Evolutionary conservation across 2,888 invertebrate species (phyloP).

Genomic region (Scrobipalpa atriplicella): DNA sequence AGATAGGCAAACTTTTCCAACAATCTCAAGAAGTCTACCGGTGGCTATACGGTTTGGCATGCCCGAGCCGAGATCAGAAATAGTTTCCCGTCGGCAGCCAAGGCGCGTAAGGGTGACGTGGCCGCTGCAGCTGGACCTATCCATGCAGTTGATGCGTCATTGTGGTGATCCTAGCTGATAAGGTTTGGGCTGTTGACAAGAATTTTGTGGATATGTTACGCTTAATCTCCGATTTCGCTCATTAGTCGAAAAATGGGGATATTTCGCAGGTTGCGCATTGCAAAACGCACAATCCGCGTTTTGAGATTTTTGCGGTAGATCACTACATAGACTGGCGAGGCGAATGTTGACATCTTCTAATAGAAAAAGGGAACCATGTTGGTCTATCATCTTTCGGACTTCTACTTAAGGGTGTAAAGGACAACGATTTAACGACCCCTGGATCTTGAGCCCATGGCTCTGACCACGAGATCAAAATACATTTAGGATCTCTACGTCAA

Average conservation of each 20-base stretch:
- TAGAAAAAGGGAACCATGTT: no score
- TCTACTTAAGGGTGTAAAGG: no score
- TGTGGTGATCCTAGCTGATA: conserved; percentile 1
- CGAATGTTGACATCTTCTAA: no score
- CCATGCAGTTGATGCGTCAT: conserved; percentile 37
- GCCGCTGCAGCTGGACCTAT: conserved; percentile 52
- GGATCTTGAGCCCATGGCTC: no score
- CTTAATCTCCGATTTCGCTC: not conserved
- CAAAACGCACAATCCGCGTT: no score
- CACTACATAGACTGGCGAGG: no score
- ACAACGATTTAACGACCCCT: no score
- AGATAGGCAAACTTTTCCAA: conserved; percentile 18
- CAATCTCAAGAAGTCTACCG: conserved; percentile 39
- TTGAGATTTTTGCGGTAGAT: no score
- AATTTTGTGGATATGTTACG: not conserved
- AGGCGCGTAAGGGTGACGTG: conserved; percentile 58
- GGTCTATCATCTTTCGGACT: no score
- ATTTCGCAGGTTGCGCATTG: no score
- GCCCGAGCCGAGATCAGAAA: conserved; percentile 67
- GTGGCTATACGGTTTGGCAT: conserved; percentile 53
- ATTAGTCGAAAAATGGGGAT: not conserved
- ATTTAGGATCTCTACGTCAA: no score
- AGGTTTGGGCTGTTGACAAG: conserved; percentile 5
- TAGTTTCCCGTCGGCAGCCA: conserved; percentile 62
- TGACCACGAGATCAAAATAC: no score